Evolutionary conservation across 2,113 vertebrate species (phyloP).

Genomic region (Protobothrops flavoviridis): DNA sequence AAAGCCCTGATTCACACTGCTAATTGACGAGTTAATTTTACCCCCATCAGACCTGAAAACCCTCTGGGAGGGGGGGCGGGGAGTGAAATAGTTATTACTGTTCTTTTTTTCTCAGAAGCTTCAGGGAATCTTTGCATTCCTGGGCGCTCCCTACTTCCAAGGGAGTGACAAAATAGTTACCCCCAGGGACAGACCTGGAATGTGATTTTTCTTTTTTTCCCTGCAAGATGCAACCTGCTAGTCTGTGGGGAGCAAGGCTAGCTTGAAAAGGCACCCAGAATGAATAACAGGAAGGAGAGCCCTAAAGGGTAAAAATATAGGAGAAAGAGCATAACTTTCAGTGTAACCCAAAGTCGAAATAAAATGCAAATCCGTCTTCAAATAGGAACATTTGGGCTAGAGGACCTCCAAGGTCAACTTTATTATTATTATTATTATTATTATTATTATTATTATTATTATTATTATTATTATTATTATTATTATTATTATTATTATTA

Average conservation of each 20-base stretch:
- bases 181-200: not conserved
- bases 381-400: not conserved
- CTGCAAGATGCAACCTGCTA: slow-evolving; percentile 11
- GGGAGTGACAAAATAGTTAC: slow-evolving; percentile 30
- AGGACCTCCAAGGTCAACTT: too few species aligned
- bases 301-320: not conserved
- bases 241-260: slow-evolving; percentile 2
- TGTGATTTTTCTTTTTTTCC: not conserved
- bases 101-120: slow-evolving; percentile 4
- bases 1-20: slow-evolving; percentile 45
- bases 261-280: not conserved
- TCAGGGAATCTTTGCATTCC: slow-evolving; percentile 7
- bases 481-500: too few species aligned
- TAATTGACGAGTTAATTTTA: slow-evolving; percentile 66
- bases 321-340: not conserved
- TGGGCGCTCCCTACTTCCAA: not conserved
- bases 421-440: too few species aligned
- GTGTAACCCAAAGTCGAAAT: not conserved
- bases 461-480: too few species aligned
- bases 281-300: not conserved
- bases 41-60: slow-evolving; percentile 33
- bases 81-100: slow-evolving; percentile 30
- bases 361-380: not conserved
- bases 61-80: not conserved
- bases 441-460: too few species aligned